Base-by-base conservation (phyloP, 30 jellyfish, hydroid and myxozoan species). In the Aurelia coerulea region DNA sequence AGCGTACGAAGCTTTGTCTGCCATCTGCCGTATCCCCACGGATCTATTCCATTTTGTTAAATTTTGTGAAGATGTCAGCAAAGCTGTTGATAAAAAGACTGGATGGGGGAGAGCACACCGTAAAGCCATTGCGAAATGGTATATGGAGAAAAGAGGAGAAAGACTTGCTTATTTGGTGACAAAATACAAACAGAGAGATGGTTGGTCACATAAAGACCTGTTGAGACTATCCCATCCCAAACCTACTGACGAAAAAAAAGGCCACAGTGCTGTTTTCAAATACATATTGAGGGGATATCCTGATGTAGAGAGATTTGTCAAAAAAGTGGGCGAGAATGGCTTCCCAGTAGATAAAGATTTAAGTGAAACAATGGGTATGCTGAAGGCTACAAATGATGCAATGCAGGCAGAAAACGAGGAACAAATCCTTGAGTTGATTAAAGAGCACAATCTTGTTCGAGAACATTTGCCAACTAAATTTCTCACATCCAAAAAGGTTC, bases 91-190 rank as follows among this genome's bases (percentile, higher is more conserved):
- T 50, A 51, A 42, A n/a, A 46, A n/a, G 14, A 75, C 96, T 14
- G 96, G 96, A 23, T 87, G 96, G 96, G 96, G 96, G 10, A 84
- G 96, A 35, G 81, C 87, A 46, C 86, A 83, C 66, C 37, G 96
- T 51, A 87, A 69, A 67, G 96, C 85, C 50, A 87, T 87, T 13
- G 18, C 60, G 2, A 58, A 73, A 19, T 87, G 86, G 86, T 87
- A 87, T 50, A 50, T 68, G 11, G 79, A 70, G 19, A 78, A 87
- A 70, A 50, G 59, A 39, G 86, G 86, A 16, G 29, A 51, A 3
- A 42, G 66, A n/a, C 74, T 87, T 79, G 84, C 87, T 4, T 87
- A 75, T 60, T 73, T 59, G 46, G 79, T 87, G 17, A 87, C 96
- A 56, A 87, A 87, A 59, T 87, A 76, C 66, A 87, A 87, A 62